Conservation (phyloP, 2,797 vertebrate genomes). For the Pyrocephalus nanus region DNA sequence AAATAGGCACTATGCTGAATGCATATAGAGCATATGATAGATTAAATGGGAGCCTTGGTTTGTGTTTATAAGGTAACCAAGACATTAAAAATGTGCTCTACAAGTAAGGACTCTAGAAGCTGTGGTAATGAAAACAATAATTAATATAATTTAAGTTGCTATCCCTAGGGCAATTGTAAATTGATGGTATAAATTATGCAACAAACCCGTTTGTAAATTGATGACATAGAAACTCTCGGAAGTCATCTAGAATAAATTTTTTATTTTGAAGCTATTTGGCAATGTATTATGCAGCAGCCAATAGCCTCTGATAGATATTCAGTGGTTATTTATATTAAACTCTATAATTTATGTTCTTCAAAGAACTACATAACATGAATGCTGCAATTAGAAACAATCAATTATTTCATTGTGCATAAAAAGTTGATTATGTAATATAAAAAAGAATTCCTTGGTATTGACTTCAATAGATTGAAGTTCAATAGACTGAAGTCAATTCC, state of each 20-base stretch:
- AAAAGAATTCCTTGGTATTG: not conserved
- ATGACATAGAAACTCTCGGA: not conserved
- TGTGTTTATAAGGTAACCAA: not conserved
- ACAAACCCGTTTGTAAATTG: slow-evolving; percentile 14
- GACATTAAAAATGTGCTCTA: slow-evolving; percentile 1
- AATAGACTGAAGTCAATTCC: no score
- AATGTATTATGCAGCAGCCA: not conserved
- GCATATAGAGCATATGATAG: not conserved
- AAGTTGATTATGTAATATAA: not conserved
- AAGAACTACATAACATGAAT: not conserved
- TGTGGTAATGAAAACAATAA: slow-evolving; percentile 15
- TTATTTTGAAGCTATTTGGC: not conserved
- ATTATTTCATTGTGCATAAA: not conserved
- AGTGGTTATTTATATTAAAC: not conserved
- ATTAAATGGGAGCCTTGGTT: not conserved
- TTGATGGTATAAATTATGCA: slow-evolving; percentile 25
- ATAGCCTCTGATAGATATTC: not conserved
- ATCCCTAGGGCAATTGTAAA: not conserved
- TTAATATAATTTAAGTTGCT: slow-evolving; percentile 41
- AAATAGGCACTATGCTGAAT: not conserved
- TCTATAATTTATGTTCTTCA: not conserved
- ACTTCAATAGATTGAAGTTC: not conserved
- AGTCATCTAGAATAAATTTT: not conserved
- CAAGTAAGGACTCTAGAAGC: not conserved
- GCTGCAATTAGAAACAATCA: not conserved